phyloP scores from a whole-genome alignment of 1,140 invertebrate genomes.

The Apis cerana region DNA sequence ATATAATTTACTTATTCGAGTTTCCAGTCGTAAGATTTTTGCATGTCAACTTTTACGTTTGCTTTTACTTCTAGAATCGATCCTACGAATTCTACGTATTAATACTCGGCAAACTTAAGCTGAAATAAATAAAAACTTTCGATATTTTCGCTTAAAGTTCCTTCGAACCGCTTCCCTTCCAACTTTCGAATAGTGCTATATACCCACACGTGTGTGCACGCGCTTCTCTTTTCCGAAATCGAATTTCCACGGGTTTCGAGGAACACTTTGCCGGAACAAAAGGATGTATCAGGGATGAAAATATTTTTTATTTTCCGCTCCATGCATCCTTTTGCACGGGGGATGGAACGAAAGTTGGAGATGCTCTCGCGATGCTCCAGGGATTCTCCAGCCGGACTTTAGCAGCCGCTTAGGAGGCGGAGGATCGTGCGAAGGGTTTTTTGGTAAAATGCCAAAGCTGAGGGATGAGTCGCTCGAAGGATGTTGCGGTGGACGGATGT shows the following conservation, averaged over 20 bases:
- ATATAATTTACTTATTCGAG: no score
- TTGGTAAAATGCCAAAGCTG: not conserved
- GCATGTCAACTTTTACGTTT: no score
- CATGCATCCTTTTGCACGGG: not conserved
- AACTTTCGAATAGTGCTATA: no score
- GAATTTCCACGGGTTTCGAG: conserved; percentile 51
- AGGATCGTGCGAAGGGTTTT: conserved; percentile 3
- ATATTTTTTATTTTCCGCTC: conserved; percentile 11
- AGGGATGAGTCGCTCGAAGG: not conserved
- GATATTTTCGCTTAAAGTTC: no score
- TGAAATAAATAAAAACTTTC: no score
- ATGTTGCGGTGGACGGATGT: not conserved
- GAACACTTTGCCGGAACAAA: conserved; percentile 7
- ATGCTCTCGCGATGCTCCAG: not conserved
- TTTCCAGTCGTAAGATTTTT: no score
- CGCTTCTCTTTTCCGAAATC: conserved; percentile 58
- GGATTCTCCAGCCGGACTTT: no score
- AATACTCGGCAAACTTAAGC: no score
- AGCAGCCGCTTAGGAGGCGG: not conserved
- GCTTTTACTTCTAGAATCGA: no score
- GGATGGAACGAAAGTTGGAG: not conserved
- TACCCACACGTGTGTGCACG: not conserved
- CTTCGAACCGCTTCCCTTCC: no score
- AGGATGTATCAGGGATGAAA: not conserved
- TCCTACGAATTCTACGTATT: no score